phyloP scores from a whole-genome alignment of 2,888 invertebrate species.

The Nephrotoma guestfalica region DNA sequence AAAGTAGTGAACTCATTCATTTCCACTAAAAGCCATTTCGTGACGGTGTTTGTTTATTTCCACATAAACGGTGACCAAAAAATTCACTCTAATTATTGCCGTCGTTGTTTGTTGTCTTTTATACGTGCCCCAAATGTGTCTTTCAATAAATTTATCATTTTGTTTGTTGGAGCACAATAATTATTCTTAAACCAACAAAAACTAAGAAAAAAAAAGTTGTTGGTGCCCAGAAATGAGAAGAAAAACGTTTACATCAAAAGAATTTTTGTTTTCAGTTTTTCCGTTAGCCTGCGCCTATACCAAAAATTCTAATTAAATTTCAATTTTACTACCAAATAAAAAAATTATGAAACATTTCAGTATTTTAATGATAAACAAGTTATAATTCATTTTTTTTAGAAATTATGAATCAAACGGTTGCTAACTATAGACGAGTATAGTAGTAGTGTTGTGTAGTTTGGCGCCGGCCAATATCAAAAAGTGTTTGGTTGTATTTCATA shows the following conservation, averaged over 20 bases:
- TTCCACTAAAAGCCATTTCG: neutral
- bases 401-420: neutral
- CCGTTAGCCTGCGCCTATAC: neutral
- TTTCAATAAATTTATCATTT: neutral
- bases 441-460: neutral
- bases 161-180: neutral
- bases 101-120: neutral
- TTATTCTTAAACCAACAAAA: neutral
- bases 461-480: neutral
- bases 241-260: neutral
- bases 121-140: neutral
- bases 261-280: neutral
- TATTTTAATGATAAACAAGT: no score
- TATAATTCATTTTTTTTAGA: neutral
- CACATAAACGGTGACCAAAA: neutral
- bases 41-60: neutral
- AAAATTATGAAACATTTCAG: no score
- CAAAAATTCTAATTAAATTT: neutral
- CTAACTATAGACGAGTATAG: neutral
- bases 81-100: neutral
- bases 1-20: neutral
- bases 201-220: no score
- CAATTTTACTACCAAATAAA: neutral
- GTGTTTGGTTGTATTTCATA: neutral
- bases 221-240: neutral